Conservation (phyloP, 37 sponge, comb jelly and placozoan species). For the Halisarca cf. caerulea region DNA sequence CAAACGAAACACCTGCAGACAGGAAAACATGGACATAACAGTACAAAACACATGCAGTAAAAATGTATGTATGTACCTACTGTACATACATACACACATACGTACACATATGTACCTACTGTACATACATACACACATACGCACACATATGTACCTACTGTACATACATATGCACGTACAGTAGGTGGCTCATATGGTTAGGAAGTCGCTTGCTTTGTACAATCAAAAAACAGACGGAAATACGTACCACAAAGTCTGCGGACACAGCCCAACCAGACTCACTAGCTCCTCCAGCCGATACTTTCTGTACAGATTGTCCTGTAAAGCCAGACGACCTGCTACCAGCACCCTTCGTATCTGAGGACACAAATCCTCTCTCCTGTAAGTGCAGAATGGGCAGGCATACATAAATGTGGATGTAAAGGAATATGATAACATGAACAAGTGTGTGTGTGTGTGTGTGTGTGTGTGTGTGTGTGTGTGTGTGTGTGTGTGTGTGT, state of each 20-base stretch:
- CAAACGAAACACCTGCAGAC: slow-evolving; percentile 55
- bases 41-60: not conserved
- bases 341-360: slow-evolving; percentile 30
- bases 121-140: too few relatives aligned
- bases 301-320: not conserved
- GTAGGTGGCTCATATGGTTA: too few relatives aligned
- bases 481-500: too few relatives aligned
- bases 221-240: not conserved
- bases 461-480: too few relatives aligned
- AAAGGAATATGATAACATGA: too few relatives aligned
- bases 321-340: slow-evolving; percentile 2
- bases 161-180: too few relatives aligned
- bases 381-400: too few relatives aligned
- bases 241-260: not conserved
- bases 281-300: slow-evolving; percentile 8
- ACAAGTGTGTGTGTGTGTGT: too few relatives aligned
- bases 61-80: not conserved
- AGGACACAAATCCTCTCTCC: slow-evolving; percentile 76
- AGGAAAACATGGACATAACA: not conserved
- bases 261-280: not conserved
- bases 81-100: not conserved
- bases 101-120: too few relatives aligned
- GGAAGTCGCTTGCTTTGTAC: too few relatives aligned
- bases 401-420: too few relatives aligned
- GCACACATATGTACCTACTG: too few relatives aligned